Percentiles rank a stretch among this genome's conserved stretches.
These are phyloP conservation scores for Pseudococcus jackbeardsleyi DNA, from an alignment of 2,888 invertebrate species.

Conservation along the genomic window DNA sequence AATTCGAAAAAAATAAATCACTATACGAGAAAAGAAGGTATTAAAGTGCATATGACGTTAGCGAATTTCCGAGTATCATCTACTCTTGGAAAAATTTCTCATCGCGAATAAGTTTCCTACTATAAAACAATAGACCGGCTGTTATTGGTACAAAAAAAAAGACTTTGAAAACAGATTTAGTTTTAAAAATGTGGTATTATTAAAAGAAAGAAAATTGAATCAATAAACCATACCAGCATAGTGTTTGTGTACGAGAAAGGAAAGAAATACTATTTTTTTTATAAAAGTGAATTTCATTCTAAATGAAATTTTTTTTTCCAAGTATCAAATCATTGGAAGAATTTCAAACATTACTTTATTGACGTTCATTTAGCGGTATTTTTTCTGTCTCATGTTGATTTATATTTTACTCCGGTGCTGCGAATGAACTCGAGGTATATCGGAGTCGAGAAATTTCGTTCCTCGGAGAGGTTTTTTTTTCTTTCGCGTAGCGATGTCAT, in stretches of 20 bases:
- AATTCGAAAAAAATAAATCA: neutral
- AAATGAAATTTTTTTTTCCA: too few species aligned
- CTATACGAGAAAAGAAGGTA: neutral
- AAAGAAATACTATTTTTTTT: neutral
- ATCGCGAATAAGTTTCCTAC: neutral
- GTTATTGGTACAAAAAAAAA: neutral
- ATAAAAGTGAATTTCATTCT: neutral
- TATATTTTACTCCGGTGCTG: neutral
- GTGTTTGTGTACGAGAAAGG: neutral
- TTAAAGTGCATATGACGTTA: neutral
- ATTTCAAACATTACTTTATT: constrained; percentile 12
- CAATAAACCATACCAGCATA: neutral
- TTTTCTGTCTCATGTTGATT: neutral
- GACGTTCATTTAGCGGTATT: neutral
- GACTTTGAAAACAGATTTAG: neutral
- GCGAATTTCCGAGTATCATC: neutral
- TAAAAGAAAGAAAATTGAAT: neutral
- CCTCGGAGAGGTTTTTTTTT: neutral
- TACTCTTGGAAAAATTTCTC: neutral
- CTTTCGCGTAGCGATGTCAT: neutral
- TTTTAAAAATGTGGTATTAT: neutral
- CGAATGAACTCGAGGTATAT: neutral
- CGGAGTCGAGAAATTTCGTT: neutral
- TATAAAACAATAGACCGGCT: neutral
- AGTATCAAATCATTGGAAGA: constrained; percentile 2